Evolutionary conservation across 2,797 vertebrate genomes (phyloP), one percentile per base, ranked within the genome.

Genomic region (Cirrhinus mrigala): DNA sequence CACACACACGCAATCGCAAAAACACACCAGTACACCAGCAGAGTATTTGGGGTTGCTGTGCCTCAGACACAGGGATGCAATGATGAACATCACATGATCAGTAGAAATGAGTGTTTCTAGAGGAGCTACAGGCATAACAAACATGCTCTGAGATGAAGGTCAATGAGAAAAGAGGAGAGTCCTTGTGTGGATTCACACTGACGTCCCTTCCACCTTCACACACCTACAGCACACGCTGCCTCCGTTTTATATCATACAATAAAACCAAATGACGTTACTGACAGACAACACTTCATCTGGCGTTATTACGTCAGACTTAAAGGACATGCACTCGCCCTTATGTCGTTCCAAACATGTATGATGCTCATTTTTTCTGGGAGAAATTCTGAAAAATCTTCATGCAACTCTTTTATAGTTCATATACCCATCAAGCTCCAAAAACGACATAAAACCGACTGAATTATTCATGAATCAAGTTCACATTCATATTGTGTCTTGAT

Each of bases 151-250:
- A 79, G 79, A 27, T 68, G 69, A 86, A 81, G 91, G 90, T 92
- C 18, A 81, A 15, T 33, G 48, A 79, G 71, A 81, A 73, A 46
- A 81, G 33, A 70, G 33, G 33, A 33, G n/a, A 85, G 84, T 92
- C 92, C 93, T 93, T 92, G 93, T 93, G 92, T 94, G 90, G 93
- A 94, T 94, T 90, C 71, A 82, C 64, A 74, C 70, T 9, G 71
- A 50, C 1, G 22, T 7, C 20, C 20, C 37, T 44, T 44, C 69
- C 10, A 33, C 29, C 18, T 37, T 76, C 52, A 56, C 33, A 33
- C 33, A 33, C 33, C 33, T 33, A 33, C 27, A 74, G 0, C 40
- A 44, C 37, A 70, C 20, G 10, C 22, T 40, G 33, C 33, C 6
- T 22, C 69, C 4, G 4, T 15, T 76, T n/a, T 14, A 37, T 37